A percentile compares a stretch with the other conserved stretches of the same genome.
Conservation (phyloP, 2,113 vertebrate genomes). For the Indicator indicator region DNA sequence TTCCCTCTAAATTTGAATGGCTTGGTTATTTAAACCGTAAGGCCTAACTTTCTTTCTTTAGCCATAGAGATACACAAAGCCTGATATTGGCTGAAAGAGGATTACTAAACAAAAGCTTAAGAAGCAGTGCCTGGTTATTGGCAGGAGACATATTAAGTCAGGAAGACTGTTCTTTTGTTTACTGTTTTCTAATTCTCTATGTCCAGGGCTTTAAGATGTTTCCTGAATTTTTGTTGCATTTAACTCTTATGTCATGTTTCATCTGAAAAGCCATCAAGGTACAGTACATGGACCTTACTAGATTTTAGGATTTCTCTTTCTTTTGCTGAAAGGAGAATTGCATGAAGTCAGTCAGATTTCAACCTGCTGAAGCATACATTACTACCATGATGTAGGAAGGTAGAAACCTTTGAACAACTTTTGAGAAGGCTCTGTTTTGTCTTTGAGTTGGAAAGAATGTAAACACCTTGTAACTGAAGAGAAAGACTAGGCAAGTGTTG, state of each 20-base stretch:
- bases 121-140: conserved; percentile 60
- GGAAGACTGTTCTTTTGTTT: conserved; percentile 46
- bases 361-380: conserved; percentile 18
- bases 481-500: too few relatives aligned
- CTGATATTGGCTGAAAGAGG: conserved; percentile 37
- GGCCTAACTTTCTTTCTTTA: background rate
- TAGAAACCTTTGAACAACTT: too few relatives aligned
- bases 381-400: background rate
- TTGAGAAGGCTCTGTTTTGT: too few relatives aligned
- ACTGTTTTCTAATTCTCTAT: conserved; percentile 47
- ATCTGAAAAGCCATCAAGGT: conserved; percentile 29
- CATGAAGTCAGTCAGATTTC: conserved; percentile 59
- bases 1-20: background rate
- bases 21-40: background rate
- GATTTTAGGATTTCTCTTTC: conserved; percentile 37
- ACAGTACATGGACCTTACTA: conserved; percentile 20
- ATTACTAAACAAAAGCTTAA: conserved; percentile 61
- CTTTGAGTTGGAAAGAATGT: too few relatives aligned
- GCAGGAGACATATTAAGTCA: conserved; percentile 59
- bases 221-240: conserved; percentile 70
- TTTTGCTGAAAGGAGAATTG: conserved; percentile 40
- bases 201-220: conserved; percentile 42
- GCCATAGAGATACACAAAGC: background rate
- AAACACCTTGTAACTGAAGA: too few relatives aligned
- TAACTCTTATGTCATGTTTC: conserved; percentile 52